Base-by-base conservation (phyloP, 2,888 invertebrate species). In the Sarcophaga caerulescens region DNA sequence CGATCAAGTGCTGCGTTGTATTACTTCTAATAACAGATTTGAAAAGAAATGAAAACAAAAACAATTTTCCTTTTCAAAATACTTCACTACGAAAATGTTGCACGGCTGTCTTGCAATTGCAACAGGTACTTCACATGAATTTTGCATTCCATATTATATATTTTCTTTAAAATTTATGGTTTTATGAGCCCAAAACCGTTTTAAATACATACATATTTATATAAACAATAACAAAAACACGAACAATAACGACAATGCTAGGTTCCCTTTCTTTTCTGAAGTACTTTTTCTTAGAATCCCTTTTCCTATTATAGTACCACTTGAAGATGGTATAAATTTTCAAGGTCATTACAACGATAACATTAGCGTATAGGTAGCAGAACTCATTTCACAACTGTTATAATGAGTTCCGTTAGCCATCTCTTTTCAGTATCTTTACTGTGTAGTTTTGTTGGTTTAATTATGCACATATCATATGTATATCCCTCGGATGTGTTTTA, bases 311-410 rank as follows among this genome's bases (percentile, higher is more conserved):
- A 14, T 14, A 14, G 14, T 17, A 1, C 52, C 52, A 52, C 52
- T 52, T 52, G 52, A 52, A 52, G 1, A 52, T 14, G 52, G 52
- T 52, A 68, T 74, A 79, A 73, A 69, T 60, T 35, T 83, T 86
- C 85, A 86, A 86, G 85, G 85, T 86, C 85, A 86, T 77, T 35
- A 45, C 52, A 66, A 77, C 74, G 69, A 77, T 81, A 77, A 81
- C 83, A 77, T 81, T 77, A 73, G 62, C 62, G 11, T 52, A 73
- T 80, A 85, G 80, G 85, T 85, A 83, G 69, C 17, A 76, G 59
- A 62, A 35, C 59, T 66, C 25, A 60, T 23, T 44, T 68, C 17
- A 68, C 71, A 76, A 68, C 52, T 75, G 66, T 75, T 75, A 44
- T 70, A 78, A 74, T 70, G 63, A 74, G 25, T 78, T 78, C 52